Base-by-base conservation (phyloP, 2,888 invertebrate genomes). In the Acrobasis repandana region DNA sequence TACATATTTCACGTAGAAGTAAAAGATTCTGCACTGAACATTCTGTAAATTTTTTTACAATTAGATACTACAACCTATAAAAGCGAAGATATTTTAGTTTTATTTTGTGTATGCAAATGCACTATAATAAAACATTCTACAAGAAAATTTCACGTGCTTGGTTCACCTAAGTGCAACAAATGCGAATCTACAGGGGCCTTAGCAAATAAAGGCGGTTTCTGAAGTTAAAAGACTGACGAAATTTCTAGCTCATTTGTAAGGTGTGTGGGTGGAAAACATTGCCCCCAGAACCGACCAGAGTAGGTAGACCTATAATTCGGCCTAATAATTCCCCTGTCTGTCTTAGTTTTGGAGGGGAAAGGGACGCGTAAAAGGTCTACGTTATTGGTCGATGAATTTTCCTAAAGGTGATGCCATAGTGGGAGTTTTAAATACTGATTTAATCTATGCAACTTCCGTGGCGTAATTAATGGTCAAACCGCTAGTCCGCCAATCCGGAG, bases 181-280 rank as follows among this genome's bases (percentile, higher is more conserved):
- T 51, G 46, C 18, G 15, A 46, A 59, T 60, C 58, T 36, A 60
- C 34, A 34, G 46, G 28, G 43, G 43, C 4, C 43, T n/a, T n/a
- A 18, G 18, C n/a, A 48, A 48, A 48, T 20, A 48, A 48, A 48
- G 10, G 18, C 28, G 20, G n/a, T 64, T 62, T 56, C 58, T 62
- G 60, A 62, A 46, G 50, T 16, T 28, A 50, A 65, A 64, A 61
- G 63, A 56, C 62, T 57, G 65, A 63, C 64, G 65, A 68, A 67
- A 61, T 67, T 73, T 75, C 73, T 71, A 67, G 70, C 61, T 65
- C 66, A 71, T 70, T 65, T 63, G 60, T 68, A 69, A 66, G 66
- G 60, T 49, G 64, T 65, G 78, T 80, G 75, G 84, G 82, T 70
- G 85, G 71, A 77, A 86, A 82, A 71, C 89, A 74, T 82, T 87